Evolutionary conservation across 35 echinoderm and acorn worm genomes (phyloP), one percentile per base, ranked within the genome.

Genomic region (Holothuria glaberrima): DNA sequence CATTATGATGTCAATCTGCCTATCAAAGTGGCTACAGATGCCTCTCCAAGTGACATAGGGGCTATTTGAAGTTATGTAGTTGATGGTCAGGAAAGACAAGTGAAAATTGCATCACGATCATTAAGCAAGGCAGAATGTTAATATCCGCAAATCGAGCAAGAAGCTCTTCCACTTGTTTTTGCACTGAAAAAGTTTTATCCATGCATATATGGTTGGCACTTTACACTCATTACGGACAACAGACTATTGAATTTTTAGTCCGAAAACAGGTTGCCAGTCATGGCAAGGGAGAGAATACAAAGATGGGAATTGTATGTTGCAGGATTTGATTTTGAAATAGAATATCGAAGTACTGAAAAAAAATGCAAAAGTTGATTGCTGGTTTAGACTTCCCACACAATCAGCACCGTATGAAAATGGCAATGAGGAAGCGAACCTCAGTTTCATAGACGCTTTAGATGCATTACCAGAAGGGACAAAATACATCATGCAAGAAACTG

Each of bases 121-220:
- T 86, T 92, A 27, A 36, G 84, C 6, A 22, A 41, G 12, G 90
- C 94, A 52, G 94, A 91, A 57, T 63, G 86, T 19, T 86, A 92
- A 4, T 95, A 92, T 54, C 56, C 76, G 2, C 94, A 95, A 95
- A 70, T 89, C 86, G 59, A 91, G 87, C 58, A 75, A 4, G 69
- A 87, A 95, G 94, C 85, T 34, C 58, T 92, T 20, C 78, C 94
- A 9, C 56, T 86, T 13, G 71, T 95, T 10, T 89, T 90, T 28
- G 90, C 78, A 14, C 73, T 91, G 6, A 95, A 95, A 86, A 41
- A 79, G 77, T 95, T 92, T 36, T 90, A 92, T 68, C 63, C 48
- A 33, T 90, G 92, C 59, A 9, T 95, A 20, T 95, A 90, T 68
- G 87, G 86, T 7, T 1, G 90, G 26, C 86, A 90, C 6, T 95